Evolutionary conservation across 2,797 vertebrate genomes (phyloP), one percentile per base, ranked within the genome.

Genomic region (Gymnoscopelus microlampas): DNA sequence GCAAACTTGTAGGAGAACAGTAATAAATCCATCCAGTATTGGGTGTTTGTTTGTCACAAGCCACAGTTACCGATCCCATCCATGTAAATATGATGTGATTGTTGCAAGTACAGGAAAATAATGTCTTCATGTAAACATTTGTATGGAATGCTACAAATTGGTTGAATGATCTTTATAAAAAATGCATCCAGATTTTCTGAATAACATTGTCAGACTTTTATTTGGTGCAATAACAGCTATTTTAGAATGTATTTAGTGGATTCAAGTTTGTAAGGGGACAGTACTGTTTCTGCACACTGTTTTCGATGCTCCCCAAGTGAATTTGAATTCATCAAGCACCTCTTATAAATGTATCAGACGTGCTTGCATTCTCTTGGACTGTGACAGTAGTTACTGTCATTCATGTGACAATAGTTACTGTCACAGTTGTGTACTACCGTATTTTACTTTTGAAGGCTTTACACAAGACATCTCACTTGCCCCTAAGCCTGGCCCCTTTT

Each of bases 1-100:
- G 85, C 72, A 70, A 72, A 79, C 60, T 35, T 69, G 79, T 69
- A 81, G 80, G 71, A 79, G 78, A 71, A 62, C 58, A 84, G 74
- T 85, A 78, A 79, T 83, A 81, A 74, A 75, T 68, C 64, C 68
- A 71, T 69, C 68, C 73, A 76, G 75, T 29, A 3, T 67, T 78
- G 62, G 61, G 77, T 55, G 60, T 73, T 19, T 32, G 13, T 32
- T 58, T 61, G 12, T 29, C 29, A 19, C n/a, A 61, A 63, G 39
- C 56, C 60, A 70, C 29, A 35, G 29, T 71, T 68, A 70, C 74
- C 64, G 51, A 62, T 74, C 61, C 67, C 61, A 70, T 70, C 74
- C 74, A 63, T 91, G 89, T 92, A 90, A 85, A 91, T 87, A 89
- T 39, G 63, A 23, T 83, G 77, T 87, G 68, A 35, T 83, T 71